Conservation (phyloP, 2,797 vertebrate genomes). For the Diplodus puntazzo region DNA sequence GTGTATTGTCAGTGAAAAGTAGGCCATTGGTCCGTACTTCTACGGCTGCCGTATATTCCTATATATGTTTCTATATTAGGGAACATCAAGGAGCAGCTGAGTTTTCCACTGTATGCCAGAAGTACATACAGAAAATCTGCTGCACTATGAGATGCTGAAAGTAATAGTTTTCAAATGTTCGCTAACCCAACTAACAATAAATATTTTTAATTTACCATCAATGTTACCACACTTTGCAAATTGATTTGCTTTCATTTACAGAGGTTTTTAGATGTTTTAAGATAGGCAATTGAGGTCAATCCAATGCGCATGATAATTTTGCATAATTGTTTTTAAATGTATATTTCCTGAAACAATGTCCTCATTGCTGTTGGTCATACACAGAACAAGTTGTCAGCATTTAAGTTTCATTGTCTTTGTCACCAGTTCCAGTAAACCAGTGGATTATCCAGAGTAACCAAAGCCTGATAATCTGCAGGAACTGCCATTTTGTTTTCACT, state of each 20-base stretch:
- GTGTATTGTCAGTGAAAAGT: conserved; percentile 46
- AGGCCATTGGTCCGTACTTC: not conserved
- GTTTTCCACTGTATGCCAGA: not conserved
- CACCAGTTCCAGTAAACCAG: not conserved
- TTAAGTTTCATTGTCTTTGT: not conserved
- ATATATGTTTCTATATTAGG: not conserved
- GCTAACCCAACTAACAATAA: conserved; percentile 1
- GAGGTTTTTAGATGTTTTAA: not conserved
- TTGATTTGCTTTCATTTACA: not conserved
- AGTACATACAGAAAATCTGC: not conserved
- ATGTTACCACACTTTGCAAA: not conserved
- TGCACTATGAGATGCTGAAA: conserved; percentile 3
- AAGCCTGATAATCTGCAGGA: not conserved
- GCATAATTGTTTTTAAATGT: not conserved
- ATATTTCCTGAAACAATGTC: not conserved
- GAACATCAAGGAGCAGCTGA: not conserved
- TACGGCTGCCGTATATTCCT: conserved; percentile 21
- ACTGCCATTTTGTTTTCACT: not conserved
- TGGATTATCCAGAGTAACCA: not conserved
- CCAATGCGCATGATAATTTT: not conserved
- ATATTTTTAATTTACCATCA: not conserved
- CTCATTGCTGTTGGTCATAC: not conserved
- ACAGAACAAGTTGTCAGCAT: not conserved
- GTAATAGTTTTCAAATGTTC: not conserved
- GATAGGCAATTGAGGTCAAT: not conserved